These are phyloP conservation scores for Pyrocoelia pectoralis DNA, from an alignment of 2,888 invertebrate genomes.

Conservation along the genomic window DNA sequence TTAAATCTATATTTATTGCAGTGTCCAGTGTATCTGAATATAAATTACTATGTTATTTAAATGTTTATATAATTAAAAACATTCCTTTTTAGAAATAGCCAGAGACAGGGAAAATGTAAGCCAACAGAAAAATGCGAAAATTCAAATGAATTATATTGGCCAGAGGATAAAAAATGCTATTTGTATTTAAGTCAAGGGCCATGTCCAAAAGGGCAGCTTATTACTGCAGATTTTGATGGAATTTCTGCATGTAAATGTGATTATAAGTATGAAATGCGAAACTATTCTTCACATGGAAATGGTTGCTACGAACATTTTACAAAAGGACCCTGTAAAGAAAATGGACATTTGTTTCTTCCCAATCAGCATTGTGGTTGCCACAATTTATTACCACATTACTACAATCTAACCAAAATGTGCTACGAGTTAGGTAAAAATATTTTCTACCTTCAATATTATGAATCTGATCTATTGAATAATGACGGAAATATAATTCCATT, in stretches of 20 bases:
- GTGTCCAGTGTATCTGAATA: too few species aligned
- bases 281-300: slow-evolving; percentile 68
- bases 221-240: slow-evolving; percentile 67
- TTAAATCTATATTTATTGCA: too few species aligned
- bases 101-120: slow-evolving; percentile 78
- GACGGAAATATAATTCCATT: too few species aligned
- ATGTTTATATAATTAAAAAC: neutral
- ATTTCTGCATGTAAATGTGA: slow-evolving; percentile 70
- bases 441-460: too few species aligned
- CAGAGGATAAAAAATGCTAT: slow-evolving; percentile 79
- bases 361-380: slow-evolving; percentile 78
- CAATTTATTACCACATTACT: slow-evolving; percentile 75
- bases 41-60: too few species aligned
- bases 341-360: slow-evolving; percentile 80
- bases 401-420: slow-evolving; percentile 72
- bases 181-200: slow-evolving; percentile 75
- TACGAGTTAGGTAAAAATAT: slow-evolving; percentile 74
- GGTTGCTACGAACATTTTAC: slow-evolving; percentile 84
- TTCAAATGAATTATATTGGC: slow-evolving; percentile 77
- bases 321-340: slow-evolving; percentile 78
- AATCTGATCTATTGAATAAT: too few species aligned
- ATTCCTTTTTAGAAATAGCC: slow-evolving; percentile 46
- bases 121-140: slow-evolving; percentile 70
- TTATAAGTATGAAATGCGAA: slow-evolving; percentile 56
- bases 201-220: slow-evolving; percentile 76